phyloP scores from a whole-genome alignment of 2,888 invertebrate species.

The Drosophila silvestris region DNA sequence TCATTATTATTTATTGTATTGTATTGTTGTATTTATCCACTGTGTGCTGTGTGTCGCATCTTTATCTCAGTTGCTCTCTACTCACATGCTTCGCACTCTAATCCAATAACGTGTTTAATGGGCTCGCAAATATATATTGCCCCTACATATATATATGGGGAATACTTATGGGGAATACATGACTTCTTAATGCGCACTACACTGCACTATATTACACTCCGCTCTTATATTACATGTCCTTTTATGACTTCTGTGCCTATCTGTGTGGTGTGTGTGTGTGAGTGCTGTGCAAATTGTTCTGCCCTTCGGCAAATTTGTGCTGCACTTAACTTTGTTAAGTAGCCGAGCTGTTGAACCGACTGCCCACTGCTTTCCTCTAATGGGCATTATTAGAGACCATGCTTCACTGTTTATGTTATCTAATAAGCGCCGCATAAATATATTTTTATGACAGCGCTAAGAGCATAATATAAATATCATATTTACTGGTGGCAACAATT shows the following conservation, averaged over 20 bases:
- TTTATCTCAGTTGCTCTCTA: slow-evolving; percentile 38
- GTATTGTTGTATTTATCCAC: slow-evolving; percentile 51
- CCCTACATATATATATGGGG: slow-evolving; percentile 13
- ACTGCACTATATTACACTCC: slow-evolving; percentile 53
- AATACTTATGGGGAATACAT: slow-evolving; percentile 20
- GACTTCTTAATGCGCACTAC: slow-evolving; percentile 41
- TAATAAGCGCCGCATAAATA: slow-evolving; percentile 58
- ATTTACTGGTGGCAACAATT: slow-evolving; percentile 27
- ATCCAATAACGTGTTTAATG: slow-evolving; percentile 68
- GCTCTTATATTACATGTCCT: slow-evolving; percentile 35
- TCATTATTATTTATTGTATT: slow-evolving; percentile 67
- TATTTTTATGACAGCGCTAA: slow-evolving; percentile 53
- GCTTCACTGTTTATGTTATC: slow-evolving; percentile 62
- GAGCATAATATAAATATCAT: slow-evolving; percentile 49
- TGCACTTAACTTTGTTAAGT: slow-evolving; percentile 66
- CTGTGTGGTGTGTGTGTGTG: slow-evolving; percentile 15
- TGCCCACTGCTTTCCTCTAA: slow-evolving; percentile 21
- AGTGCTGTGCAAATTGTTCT: slow-evolving; percentile 34
- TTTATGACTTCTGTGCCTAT: slow-evolving; percentile 25
- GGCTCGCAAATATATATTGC: slow-evolving; percentile 76
- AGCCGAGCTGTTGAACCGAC: slow-evolving; percentile 51
- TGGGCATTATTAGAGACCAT: slow-evolving; percentile 40
- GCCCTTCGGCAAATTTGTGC: slow-evolving; percentile 65
- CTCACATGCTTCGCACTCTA: slow-evolving; percentile 15
- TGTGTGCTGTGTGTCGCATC: slow-evolving; percentile 32